Evolutionary conservation across 2,888 invertebrate genomes (phyloP), one percentile per base, ranked within the genome.

Genomic region (Molorchus minor): DNA sequence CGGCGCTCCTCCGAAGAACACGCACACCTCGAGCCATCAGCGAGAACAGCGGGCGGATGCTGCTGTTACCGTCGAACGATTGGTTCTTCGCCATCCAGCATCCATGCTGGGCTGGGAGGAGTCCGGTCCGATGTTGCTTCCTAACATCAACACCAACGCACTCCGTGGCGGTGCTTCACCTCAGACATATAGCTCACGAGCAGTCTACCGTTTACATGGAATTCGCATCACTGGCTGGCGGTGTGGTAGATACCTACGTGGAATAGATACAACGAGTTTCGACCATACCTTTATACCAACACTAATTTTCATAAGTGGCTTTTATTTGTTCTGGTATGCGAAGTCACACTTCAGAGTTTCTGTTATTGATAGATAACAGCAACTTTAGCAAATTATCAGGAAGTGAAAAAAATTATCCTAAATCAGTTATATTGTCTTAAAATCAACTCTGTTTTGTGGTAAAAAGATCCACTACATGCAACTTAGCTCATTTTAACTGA

Each of bases 91-190:
- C 67, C 65, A 65, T 73, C 70, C 81, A 81, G 81, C 80, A 81
- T 81, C 81, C 81, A 81, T 81, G 80, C 81, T 81, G 80, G 69
- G 81, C 78, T 79, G 80, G 80, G 80, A 79, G 80, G 80, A 80
- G 80, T 76, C 68, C 51, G 7, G 21, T 3, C 40, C 30, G 40
- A 41, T 30, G 52, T 19, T 29, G 52, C 52, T 52, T 52, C 52
- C 41, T 52, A 29, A 36, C 21, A 21, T 52, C 52, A 13, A 40
- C 52, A 52, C 41, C 52, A 52, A 52, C 52, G 52, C 52, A 49
- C 20, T 15, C 16, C 47, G 47, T 17, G 10, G 38, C 20, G 20
- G 38, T 38, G 49, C 19, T 49, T 49, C 21, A 38, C 49, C 38
- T 49, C 15, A 38, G 38, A 35, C 10, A 15, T 35, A 35, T 20